These are phyloP conservation scores for Macrosiphum euphorbiae DNA, from an alignment of 2,888 invertebrate genomes.

Conservation along the genomic window DNA sequence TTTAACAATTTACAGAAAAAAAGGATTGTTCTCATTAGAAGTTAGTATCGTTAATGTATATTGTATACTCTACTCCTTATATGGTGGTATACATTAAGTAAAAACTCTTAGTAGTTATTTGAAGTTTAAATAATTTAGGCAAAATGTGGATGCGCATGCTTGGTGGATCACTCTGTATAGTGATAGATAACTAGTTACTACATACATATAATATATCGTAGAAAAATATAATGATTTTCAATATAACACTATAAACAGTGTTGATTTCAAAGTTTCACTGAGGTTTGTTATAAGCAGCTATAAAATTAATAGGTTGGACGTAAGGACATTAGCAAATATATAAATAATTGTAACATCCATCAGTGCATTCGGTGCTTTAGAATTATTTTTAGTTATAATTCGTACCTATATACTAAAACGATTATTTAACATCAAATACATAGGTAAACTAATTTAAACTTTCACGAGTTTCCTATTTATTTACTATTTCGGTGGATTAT, in stretches of 20 bases:
- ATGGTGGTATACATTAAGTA: neutral
- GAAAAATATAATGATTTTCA: neutral
- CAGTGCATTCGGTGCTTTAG: neutral
- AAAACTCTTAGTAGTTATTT: too few relatives aligned
- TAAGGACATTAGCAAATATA: neutral
- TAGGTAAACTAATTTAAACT: neutral
- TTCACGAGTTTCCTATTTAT: neutral
- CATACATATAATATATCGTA: neutral
- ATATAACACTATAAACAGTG: neutral
- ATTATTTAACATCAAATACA: neutral
- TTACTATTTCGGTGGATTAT: neutral
- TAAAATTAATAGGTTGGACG: neutral
- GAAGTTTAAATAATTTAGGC: neutral
- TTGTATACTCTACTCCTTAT: too few relatives aligned
- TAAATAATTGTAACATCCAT: neutral
- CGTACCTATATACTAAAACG: neutral
- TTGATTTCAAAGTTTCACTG: neutral
- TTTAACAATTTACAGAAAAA: neutral
- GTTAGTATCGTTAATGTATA: neutral
- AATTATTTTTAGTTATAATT: neutral
- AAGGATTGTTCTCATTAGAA: neutral
- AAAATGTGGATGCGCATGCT: neutral
- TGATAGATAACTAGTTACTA: neutral
- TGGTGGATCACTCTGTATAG: neutral
- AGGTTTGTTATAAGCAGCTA: neutral